These are phyloP conservation scores for Onychomys arenicola DNA, from an alignment of 2,797 vertebrate genomes.

Conservation along the genomic window DNA sequence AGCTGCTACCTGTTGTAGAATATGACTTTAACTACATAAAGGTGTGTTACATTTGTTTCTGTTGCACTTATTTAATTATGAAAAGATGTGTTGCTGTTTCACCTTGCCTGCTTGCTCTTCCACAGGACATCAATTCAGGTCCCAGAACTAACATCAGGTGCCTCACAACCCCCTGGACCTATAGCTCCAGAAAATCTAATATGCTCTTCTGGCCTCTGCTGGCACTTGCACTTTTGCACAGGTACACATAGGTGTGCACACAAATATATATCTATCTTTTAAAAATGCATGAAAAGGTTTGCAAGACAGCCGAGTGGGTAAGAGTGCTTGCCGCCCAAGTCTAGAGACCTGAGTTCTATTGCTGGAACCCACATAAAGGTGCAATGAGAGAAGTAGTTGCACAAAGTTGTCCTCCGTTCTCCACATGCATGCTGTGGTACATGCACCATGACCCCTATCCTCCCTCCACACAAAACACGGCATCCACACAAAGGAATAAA, in stretches of 20 bases:
- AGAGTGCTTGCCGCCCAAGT: background rate
- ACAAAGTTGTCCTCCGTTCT: background rate
- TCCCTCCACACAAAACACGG: background rate
- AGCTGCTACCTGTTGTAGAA: background rate
- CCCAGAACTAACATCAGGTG: background rate
- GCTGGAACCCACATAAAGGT: background rate
- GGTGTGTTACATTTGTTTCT: background rate
- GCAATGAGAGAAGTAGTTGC: background rate
- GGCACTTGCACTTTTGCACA: background rate
- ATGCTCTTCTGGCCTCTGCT: background rate
- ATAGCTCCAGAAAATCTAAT: background rate
- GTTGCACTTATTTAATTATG: background rate
- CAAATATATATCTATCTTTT: background rate
- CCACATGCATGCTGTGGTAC: background rate
- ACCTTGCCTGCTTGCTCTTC: background rate
- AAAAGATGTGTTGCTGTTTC: background rate
- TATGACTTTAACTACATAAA: background rate
- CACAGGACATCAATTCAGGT: background rate
- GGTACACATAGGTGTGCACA: background rate
- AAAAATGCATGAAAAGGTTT: background rate
- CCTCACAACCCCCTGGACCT: background rate
- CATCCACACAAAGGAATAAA: background rate
- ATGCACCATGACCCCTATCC: background rate
- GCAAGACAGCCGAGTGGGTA: background rate
- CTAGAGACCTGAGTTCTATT: background rate